Evolutionary conservation across 2,888 invertebrate species (phyloP).

Genomic region (Drosophila dives): DNA sequence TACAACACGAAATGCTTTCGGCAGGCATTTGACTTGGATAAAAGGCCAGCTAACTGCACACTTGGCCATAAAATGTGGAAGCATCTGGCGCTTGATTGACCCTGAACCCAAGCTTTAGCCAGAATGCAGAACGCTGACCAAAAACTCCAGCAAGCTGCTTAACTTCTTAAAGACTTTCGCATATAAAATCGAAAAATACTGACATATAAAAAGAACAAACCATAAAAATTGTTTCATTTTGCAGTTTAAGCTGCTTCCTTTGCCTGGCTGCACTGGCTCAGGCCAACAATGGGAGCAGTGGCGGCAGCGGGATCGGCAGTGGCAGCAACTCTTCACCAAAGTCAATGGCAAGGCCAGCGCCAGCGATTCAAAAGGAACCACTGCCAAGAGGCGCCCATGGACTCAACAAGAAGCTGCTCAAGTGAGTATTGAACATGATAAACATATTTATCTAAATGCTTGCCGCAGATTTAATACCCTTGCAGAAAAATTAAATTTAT

Average conservation of each 20-base stretch:
- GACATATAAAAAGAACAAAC: slow-evolving; percentile 47
- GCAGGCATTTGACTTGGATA: slow-evolving; percentile 34
- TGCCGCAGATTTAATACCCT: slow-evolving; percentile 5
- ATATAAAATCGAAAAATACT: slow-evolving; percentile 53
- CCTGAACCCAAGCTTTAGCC: slow-evolving; percentile 52
- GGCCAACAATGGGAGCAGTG: slow-evolving; percentile 30
- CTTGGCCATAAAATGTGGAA: slow-evolving; percentile 21
- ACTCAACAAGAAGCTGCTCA: slow-evolving; percentile 83
- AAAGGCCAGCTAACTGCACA: slow-evolving; percentile 9
- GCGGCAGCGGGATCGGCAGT: not conserved
- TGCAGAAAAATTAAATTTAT: not conserved
- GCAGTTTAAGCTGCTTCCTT: slow-evolving; percentile 78
- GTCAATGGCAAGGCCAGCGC: slow-evolving; percentile 37
- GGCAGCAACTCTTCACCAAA: slow-evolving; percentile 36
- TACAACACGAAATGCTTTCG: slow-evolving; percentile 37
- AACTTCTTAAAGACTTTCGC: slow-evolving; percentile 68
- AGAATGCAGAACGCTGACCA: slow-evolving; percentile 28
- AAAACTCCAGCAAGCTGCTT: slow-evolving; percentile 31
- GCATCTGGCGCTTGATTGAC: slow-evolving; percentile 55
- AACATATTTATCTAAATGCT: not conserved
- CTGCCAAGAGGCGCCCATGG: slow-evolving; percentile 77
- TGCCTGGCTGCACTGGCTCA: slow-evolving; percentile 59
- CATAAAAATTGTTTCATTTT: slow-evolving; percentile 69
- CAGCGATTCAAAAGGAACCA: slow-evolving; percentile 55
- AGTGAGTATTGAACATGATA: slow-evolving; percentile 69